Percentiles rank a stretch among this genome's conserved stretches.
phyloP scores from a whole-genome alignment of 2,888 invertebrate species.

The Meiosimyza decipiens region DNA sequence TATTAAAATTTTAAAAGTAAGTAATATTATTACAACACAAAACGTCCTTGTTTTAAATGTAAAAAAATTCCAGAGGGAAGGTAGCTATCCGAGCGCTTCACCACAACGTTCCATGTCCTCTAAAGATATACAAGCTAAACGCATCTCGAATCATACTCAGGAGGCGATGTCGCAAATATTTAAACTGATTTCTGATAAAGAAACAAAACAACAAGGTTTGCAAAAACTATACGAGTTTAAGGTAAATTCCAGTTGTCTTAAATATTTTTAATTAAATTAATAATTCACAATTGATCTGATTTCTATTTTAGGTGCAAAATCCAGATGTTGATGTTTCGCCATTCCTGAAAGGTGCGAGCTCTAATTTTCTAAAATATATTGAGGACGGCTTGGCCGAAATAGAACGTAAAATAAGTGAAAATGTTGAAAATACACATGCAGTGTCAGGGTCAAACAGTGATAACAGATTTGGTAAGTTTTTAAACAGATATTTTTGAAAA shows the following conservation, averaged over 20 bases:
- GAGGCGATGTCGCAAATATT: constrained; percentile 90
- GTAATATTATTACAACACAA: background rate
- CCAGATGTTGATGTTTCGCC: constrained; percentile 65
- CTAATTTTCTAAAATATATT: constrained; percentile 65
- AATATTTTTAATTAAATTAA: background rate
- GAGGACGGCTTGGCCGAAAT: constrained; percentile 66
- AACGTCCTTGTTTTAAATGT: background rate
- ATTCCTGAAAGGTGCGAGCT: constrained; percentile 66
- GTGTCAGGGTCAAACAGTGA: constrained; percentile 33
- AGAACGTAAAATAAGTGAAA: constrained; percentile 54
- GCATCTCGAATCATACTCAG: constrained; percentile 82
- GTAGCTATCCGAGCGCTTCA: constrained; percentile 66
- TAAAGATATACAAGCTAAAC: constrained; percentile 67
- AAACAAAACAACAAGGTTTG: constrained; percentile 85
- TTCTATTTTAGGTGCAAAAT: constrained; percentile 58
- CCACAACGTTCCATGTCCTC: constrained; percentile 59
- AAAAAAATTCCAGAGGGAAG: constrained; percentile 70
- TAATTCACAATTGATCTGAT: background rate
- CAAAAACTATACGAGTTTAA: constrained; percentile 66
- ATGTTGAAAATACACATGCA: constrained; percentile 26
- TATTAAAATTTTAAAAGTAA: constrained; percentile 78
- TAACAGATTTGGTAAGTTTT: constrained; percentile 46
- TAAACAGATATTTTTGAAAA: too few species aligned
- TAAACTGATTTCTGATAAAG: constrained; percentile 89
- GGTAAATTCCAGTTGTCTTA: constrained; percentile 46